Evolutionary conservation across 92 coral and sea anemone genomes (phyloP).

Genomic region (Metridium senile): DNA sequence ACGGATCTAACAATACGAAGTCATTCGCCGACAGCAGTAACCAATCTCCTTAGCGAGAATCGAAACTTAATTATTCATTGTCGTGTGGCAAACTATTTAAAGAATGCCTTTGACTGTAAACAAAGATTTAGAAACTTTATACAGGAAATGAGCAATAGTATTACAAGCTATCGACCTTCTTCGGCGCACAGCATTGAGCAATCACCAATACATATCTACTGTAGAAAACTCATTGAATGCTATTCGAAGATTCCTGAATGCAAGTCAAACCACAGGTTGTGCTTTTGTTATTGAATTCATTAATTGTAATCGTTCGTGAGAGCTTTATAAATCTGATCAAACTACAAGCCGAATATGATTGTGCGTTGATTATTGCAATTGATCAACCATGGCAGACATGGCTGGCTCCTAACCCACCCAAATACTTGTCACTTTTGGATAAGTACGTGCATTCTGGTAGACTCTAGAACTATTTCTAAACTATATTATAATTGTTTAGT

Average conservation of each 20-base stretch:
- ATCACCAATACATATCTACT: too few relatives aligned
- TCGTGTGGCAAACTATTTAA: conserved; percentile 41
- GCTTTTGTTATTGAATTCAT: conserved; percentile 20
- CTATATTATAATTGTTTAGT: too few relatives aligned
- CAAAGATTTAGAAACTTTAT: conserved; percentile 25
- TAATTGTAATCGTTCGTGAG: background rate
- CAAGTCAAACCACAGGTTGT: background rate
- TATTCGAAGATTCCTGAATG: background rate
- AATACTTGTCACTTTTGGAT: background rate
- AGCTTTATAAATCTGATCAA: background rate
- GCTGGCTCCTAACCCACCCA: background rate
- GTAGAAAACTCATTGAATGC: too few relatives aligned
- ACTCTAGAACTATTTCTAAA: too few relatives aligned
- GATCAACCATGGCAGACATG: background rate
- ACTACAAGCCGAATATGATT: background rate
- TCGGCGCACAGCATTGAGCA: too few relatives aligned
- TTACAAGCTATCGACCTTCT: background rate
- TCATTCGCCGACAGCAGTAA: conserved; percentile 12
- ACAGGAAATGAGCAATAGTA: conserved; percentile 18
- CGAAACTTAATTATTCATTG: conserved; percentile 31
- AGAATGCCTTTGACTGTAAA: conserved; percentile 26
- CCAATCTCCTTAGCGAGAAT: conserved; percentile 28
- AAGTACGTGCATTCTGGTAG: background rate
- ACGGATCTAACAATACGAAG: conserved; percentile 12
- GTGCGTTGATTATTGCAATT: background rate